phyloP scores from a whole-genome alignment of 1,140 invertebrate genomes.

The Hyles vespertilio region DNA sequence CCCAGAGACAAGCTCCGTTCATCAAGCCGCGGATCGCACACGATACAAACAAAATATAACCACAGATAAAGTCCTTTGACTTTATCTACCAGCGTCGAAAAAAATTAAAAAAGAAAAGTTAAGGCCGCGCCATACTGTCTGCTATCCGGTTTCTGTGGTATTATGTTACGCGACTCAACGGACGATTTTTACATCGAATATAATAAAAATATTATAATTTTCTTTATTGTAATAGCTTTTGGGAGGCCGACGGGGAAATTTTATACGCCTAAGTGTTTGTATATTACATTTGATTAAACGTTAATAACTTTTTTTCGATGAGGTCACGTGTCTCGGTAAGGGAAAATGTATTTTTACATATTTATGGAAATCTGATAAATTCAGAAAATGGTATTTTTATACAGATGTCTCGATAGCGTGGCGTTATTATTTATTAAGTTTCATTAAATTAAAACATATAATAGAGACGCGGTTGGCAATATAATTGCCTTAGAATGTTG shows the following conservation, averaged over 20 bases:
- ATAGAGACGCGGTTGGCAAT: too few species aligned
- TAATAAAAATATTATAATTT: constrained; percentile 66
- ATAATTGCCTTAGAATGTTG: too few species aligned
- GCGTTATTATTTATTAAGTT: too few species aligned
- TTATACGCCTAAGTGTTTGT: constrained; percentile 16
- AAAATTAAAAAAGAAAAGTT: constrained; percentile 66
- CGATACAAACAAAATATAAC: constrained; percentile 53
- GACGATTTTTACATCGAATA: constrained; percentile 41
- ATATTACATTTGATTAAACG: neutral
- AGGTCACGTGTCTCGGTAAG: neutral
- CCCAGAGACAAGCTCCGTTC: constrained; percentile 23
- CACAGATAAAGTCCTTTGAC: constrained; percentile 63
- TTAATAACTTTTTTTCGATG: neutral
- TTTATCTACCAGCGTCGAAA: constrained; percentile 27
- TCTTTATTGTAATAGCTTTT: constrained; percentile 64
- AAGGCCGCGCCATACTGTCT: constrained; percentile 72
- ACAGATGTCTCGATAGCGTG: too few species aligned
- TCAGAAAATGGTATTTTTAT: too few species aligned
- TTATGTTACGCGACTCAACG: constrained; percentile 57
- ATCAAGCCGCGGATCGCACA: constrained; percentile 64
- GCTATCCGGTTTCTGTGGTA: constrained; percentile 70
- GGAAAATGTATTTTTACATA: neutral
- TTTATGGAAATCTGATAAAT: too few species aligned
- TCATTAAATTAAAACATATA: too few species aligned
- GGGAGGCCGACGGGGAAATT: constrained; percentile 33